Percentiles rank a stretch among this genome's conserved stretches.
These are phyloP conservation scores for Columba livia DNA, from an alignment of 2,113 vertebrate species.

Conservation along the genomic window DNA sequence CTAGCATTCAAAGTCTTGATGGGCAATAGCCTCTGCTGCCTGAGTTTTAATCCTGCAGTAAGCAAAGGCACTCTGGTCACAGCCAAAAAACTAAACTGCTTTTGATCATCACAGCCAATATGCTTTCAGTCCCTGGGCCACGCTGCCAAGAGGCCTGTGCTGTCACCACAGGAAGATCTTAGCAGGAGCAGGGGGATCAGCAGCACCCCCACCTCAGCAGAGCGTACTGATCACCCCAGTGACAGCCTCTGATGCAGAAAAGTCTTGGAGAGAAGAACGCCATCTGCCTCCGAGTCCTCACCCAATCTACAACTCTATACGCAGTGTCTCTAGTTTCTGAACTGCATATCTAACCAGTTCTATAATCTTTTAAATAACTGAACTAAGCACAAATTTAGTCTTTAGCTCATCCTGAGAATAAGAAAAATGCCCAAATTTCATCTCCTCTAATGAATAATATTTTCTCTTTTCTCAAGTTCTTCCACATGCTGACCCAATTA, in stretches of 20 bases:
- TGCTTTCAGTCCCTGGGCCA: neutral
- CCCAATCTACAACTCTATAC: neutral
- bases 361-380: neutral
- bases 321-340: neutral
- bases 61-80: neutral
- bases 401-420: neutral
- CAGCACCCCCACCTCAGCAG: fast-evolving
- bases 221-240: fast-evolving
- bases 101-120: neutral
- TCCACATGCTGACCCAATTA: neutral
- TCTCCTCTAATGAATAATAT: neutral
- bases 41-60: neutral
- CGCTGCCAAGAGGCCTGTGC: neutral
- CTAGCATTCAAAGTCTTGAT: neutral
- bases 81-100: neutral
- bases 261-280: neutral
- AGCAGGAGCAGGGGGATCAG: fast-evolving
- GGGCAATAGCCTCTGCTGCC: neutral
- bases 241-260: neutral
- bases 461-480: neutral
- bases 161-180: neutral
- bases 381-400: neutral
- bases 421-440: neutral
- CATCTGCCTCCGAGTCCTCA: neutral
- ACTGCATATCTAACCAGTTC: neutral